Conservation (phyloP, 2,113 vertebrate genomes). For the Procavia capensis region DNA sequence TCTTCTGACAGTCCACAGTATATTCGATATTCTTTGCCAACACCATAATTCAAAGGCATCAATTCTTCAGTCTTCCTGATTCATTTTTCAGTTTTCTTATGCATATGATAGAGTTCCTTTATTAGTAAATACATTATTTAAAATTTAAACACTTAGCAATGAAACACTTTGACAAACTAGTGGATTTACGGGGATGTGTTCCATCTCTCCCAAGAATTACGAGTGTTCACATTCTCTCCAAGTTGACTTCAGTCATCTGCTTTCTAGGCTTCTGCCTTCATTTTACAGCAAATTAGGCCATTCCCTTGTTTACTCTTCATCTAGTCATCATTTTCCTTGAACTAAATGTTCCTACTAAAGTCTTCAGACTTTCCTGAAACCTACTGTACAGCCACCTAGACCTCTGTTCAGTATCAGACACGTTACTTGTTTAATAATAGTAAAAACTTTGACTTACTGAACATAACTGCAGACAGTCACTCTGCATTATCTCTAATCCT, state of each 20-base stretch:
- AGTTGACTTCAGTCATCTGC: neutral
- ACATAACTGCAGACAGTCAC: neutral
- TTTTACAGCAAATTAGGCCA: neutral
- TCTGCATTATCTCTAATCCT: neutral
- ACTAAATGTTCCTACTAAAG: neutral
- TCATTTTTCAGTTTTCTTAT: no score
- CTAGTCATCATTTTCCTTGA: neutral
- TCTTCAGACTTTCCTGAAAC: neutral
- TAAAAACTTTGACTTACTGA: neutral
- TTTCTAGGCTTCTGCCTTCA: constrained; percentile 20
- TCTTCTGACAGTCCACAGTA: no score
- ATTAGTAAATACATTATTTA: constrained; percentile 1
- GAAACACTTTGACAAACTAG: neutral
- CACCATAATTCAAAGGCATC: no score
- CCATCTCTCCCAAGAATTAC: neutral
- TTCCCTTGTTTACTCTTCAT: neutral
- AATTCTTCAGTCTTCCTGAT: no score
- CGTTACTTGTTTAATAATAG: neutral
- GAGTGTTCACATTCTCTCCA: neutral
- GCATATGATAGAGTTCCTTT: neutral
- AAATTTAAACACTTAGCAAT: constrained; percentile 30
- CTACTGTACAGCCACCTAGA: neutral
- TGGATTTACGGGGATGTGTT: neutral
- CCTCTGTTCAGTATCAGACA: neutral
- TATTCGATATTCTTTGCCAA: no score